A percentile compares a stretch with the other conserved stretches of the same genome.
phyloP scores from a whole-genome alignment of 2,888 invertebrate species.

The Andrena hattorfiana region DNA sequence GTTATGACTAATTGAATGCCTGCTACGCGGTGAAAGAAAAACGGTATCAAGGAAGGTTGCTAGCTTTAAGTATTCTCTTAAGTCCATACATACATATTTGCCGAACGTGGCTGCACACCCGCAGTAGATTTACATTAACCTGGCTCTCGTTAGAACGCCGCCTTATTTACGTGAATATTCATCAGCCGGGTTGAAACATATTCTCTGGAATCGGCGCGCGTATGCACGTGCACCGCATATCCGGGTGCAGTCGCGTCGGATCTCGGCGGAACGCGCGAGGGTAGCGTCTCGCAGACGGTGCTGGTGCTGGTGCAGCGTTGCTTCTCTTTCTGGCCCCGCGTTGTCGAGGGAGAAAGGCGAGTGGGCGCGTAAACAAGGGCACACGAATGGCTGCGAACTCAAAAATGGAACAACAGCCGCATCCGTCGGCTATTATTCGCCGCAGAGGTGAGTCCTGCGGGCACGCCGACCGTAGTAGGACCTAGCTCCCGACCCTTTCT shows the following conservation, averaged over 20 bases:
- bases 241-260: slow-evolving; percentile 32
- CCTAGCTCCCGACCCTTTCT: slow-evolving; percentile 40
- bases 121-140: slow-evolving; percentile 66
- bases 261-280: slow-evolving; percentile 8
- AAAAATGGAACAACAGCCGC: slow-evolving; percentile 79
- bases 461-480: slow-evolving; percentile 58
- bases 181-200: slow-evolving; percentile 65
- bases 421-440: slow-evolving; percentile 79
- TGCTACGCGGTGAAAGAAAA: background rate
- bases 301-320: background rate
- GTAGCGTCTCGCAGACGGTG: slow-evolving; percentile 48
- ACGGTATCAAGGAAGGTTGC: background rate
- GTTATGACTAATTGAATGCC: background rate
- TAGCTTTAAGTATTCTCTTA: background rate
- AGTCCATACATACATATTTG: slow-evolving; percentile 44
- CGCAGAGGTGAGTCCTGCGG: slow-evolving; percentile 66
- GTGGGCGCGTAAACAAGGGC: slow-evolving; percentile 65
- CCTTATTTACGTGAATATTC: slow-evolving; percentile 73
- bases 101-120: slow-evolving; percentile 31
- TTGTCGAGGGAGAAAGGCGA: slow-evolving; percentile 30
- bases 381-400: slow-evolving; percentile 69
- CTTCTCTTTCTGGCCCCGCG: slow-evolving; percentile 1
- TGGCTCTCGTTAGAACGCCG: slow-evolving; percentile 57
- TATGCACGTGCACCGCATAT: slow-evolving; percentile 46
- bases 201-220: slow-evolving; percentile 44